Percentiles rank a stretch among this genome's conserved stretches.
phyloP scores from a whole-genome alignment of 2,888 invertebrate species.

The Tetragonula carbonaria region DNA sequence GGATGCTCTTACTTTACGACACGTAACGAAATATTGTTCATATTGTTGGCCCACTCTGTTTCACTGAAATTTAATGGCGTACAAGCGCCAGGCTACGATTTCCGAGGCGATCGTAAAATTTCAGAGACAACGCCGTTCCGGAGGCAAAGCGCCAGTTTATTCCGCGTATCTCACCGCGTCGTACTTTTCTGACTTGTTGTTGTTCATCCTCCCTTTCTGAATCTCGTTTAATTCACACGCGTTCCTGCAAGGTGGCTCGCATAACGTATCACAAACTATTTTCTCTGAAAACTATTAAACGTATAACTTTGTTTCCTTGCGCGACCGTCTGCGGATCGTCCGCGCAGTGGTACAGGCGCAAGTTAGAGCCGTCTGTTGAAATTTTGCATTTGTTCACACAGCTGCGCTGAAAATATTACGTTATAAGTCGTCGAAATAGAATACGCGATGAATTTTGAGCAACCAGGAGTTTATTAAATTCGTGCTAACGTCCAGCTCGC shows the following conservation, averaged over 20 bases:
- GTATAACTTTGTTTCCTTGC: slow-evolving; percentile 28
- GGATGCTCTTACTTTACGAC: slow-evolving; percentile 1
- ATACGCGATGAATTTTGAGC: not conserved
- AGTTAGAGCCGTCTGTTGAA: not conserved
- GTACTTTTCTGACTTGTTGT: not conserved
- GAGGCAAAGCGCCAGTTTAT: slow-evolving; percentile 1
- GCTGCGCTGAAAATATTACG: slow-evolving; percentile 9
- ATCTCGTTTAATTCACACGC: slow-evolving; percentile 10
- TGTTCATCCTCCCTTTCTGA: not conserved
- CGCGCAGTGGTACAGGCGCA: not conserved
- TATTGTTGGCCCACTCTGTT: not conserved
- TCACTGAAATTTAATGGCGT: slow-evolving; percentile 29
- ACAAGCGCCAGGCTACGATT: slow-evolving; percentile 6
- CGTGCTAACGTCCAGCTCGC: no score
- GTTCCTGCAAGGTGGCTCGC: not conserved
- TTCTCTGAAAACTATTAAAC: slow-evolving; percentile 25
- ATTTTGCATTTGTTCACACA: not conserved
- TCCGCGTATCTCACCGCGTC: not conserved
- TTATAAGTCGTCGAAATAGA: not conserved
- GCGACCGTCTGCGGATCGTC: not conserved
- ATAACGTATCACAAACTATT: slow-evolving; percentile 20
- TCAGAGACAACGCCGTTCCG: not conserved
- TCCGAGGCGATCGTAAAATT: slow-evolving; percentile 24
- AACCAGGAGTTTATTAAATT: not conserved
- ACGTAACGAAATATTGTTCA: slow-evolving; percentile 12